Evolutionary conservation across 2,888 invertebrate genomes (phyloP), one percentile per base, ranked within the genome.

Genomic region (Philonicus albiceps): DNA sequence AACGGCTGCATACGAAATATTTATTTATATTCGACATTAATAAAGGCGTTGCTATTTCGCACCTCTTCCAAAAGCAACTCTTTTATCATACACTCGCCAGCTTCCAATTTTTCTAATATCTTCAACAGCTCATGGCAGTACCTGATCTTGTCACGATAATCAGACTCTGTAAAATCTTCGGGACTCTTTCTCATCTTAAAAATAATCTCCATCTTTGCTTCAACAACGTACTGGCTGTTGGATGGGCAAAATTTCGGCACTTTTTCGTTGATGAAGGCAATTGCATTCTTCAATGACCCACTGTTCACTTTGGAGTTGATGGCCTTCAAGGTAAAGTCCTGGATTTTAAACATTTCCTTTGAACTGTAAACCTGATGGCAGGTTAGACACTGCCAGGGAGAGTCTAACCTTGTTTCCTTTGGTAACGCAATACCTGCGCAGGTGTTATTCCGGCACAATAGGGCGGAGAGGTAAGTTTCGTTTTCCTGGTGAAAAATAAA

Each of bases 311-410:
- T 91, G 88, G 91, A 91, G 87, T 92, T 92, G 75, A 92, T 91
- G 37, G 91, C 91, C 83, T 90, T 91, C 43, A 92, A 89, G 0
- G 91, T 90, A 55, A 92, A 91, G 87, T 92, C 91, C 88, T 92
- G 92, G 86, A 91, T 91, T 34, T 91, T 90, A 0, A 91, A 90
- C 90, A 91, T 91, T 88, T 91, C 91, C 7, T 90, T 87, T 43
- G 91, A 91, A 6, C 90, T 90, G 78, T 91, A 90, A 7, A 91
- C 89, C 43, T 89, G 90, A 53, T 89, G 93, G 90, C 96, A 96
- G 89, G 93, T 94, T 87, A 94, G 93, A 90, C 96, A 96, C 87
- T 93, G 93, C 96, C 96, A 96, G 5, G 93, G 91, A 0, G 95
- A 94, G 6, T 88, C 93, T 91, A 49, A 94, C 93, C 34, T 81